Base-by-base conservation (phyloP, 2,797 vertebrate species). In the Cynopterus sphinx region DNA sequence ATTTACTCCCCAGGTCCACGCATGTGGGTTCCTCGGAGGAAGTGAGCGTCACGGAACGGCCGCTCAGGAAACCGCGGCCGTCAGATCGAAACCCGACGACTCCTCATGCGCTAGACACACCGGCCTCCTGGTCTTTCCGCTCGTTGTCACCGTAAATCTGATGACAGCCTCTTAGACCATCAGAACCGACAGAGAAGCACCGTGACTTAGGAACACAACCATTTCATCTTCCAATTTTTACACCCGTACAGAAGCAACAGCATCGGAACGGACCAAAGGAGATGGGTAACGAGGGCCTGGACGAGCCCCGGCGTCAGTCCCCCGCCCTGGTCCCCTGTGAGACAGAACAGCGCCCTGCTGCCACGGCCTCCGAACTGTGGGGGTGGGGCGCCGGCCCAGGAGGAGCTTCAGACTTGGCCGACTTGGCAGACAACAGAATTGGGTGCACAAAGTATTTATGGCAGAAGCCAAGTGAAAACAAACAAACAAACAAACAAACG, bases 161-260 rank as follows among this genome's bases (percentile, higher is more conserved):
- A 95, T 93, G 46, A 90, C 0, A 59, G 70, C 75, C 89, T 75
- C 96, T 94, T 63, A 88, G 81, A 96, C 81, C 85, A 91, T 87
- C 15, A 9, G 82, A 96, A 94, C 79, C 75, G 78, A 89, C 7
- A 57, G 79, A 36, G 46, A 51, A 43, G 51, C 59, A 70, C 43
- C 87, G 39, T 5, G 15, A 70, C 75, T 46, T 55, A 79, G 84
- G 46, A 68, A 24, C 15, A n/a, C 33, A 68, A 78, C 85, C 68
- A 1, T 43, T 59, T 59, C 43, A 78, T 67, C 51, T 85, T 11
- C 78, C 87, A 24, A 78, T 13, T 13, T 49, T 49, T 49, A 49
- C 13, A 12, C 15, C 15, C 75, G 61, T 67, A 57, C 10, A 78
- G 93, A 87, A 74, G 55, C 33, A 59, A 24, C 46, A 51, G 70